Conservation (phyloP, 1,140 invertebrate species). For the Gryon sp. region DNA sequence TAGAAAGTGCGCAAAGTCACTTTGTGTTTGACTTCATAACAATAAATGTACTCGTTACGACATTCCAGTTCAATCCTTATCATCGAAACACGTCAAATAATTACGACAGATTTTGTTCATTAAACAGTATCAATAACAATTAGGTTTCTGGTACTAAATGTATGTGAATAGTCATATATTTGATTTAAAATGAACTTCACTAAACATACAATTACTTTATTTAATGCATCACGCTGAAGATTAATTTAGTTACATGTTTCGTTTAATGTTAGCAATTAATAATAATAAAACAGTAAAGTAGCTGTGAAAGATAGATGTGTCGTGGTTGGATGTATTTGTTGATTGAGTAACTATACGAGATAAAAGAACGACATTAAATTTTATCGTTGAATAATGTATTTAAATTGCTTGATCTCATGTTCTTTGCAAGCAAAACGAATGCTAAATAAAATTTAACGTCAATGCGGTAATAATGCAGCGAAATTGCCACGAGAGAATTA, state of each 20-base stretch:
- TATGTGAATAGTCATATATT: no score
- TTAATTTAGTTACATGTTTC: slow-evolving; percentile 1
- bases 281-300: background rate
- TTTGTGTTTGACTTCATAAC: slow-evolving; percentile 29
- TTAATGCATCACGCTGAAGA: background rate
- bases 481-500: slow-evolving; percentile 1
- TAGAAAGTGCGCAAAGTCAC: slow-evolving; percentile 43
- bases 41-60: slow-evolving; percentile 44
- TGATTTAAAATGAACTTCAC: no score
- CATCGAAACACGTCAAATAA: slow-evolving; percentile 16
- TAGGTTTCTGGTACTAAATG: no score
- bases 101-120: background rate
- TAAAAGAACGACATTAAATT: no score
- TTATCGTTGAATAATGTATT: slow-evolving; percentile 6
- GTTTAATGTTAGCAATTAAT: slow-evolving; percentile 7
- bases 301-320: slow-evolving; percentile 4
- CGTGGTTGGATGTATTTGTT: background rate
- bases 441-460: background rate
- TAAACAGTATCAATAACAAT: no score
- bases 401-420: background rate
- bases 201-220: slow-evolving; percentile 5
- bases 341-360: slow-evolving; percentile 15
- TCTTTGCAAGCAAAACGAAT: no score
- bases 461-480: background rate
- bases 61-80: no score